These are phyloP conservation scores for Antedon mediterranea DNA, from an alignment of 53 echinoderm and acorn worm species.

Conservation along the genomic window DNA sequence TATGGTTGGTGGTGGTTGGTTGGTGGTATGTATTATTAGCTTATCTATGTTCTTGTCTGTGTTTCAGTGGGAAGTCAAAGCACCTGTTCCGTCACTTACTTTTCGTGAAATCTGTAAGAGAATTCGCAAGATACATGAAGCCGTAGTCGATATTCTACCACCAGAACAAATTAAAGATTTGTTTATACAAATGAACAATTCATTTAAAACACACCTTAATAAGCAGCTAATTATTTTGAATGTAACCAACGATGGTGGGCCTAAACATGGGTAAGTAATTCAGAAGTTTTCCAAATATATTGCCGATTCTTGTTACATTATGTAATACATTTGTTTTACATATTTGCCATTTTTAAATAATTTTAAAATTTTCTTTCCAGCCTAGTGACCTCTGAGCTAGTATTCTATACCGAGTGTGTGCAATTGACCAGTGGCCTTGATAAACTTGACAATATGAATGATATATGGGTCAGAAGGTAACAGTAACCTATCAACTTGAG, in stretches of 20 bases:
- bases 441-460: conserved; percentile 64
- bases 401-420: conserved; percentile 88
- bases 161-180: conserved; percentile 85
- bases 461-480: conserved; percentile 46
- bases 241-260: conserved; percentile 89
- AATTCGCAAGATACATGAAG: conserved; percentile 83
- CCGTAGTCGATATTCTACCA: conserved; percentile 81
- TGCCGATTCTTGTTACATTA: too few relatives aligned
- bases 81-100: conserved; percentile 81
- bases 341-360: too few relatives aligned
- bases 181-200: conserved; percentile 58
- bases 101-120: conserved; percentile 95
- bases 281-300: neutral
- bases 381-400: conserved; percentile 91
- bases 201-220: conserved; percentile 79
- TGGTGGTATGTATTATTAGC: too few relatives aligned
- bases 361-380: too few relatives aligned
- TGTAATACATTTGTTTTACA: too few relatives aligned
- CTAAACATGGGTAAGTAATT: conserved; percentile 69
- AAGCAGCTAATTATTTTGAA: conserved; percentile 64
- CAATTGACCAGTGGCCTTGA: conserved; percentile 55
- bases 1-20: too few relatives aligned
- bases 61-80: conserved; percentile 95
- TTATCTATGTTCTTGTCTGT: neutral
- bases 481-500: too few relatives aligned